Evolutionary conservation across 2,888 invertebrate species (phyloP).

Genomic region (Hirtodrosophila duncani): DNA sequence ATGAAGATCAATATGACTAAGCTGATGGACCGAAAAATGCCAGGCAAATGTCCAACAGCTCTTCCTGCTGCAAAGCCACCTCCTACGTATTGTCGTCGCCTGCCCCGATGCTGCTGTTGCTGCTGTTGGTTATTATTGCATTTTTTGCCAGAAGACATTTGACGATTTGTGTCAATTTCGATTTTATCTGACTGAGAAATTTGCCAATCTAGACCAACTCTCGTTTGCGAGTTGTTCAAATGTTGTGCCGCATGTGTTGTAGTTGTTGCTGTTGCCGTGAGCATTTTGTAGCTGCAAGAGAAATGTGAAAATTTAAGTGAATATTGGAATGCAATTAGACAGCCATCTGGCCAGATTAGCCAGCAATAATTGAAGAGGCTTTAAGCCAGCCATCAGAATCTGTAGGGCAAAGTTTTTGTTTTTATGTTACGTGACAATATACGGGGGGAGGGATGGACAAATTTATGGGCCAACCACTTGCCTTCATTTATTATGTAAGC

Average conservation of each 20-base stretch:
- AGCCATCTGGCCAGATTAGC: no score
- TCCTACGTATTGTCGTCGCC: neutral
- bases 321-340: no score
- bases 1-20: slow-evolving; percentile 54
- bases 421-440: no score
- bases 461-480: neutral
- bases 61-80: slow-evolving; percentile 14
- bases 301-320: neutral
- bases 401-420: no score
- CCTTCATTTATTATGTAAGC: slow-evolving; percentile 19
- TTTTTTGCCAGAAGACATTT: slow-evolving; percentile 52
- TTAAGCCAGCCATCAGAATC: no score
- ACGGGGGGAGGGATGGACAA: no score
- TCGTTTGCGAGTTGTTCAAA: slow-evolving; percentile 27
- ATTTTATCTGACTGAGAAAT: slow-evolving; percentile 24
- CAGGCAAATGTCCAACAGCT: slow-evolving; percentile 2
- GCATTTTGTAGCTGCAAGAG: slow-evolving; percentile 43
- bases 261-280: slow-evolving; percentile 23
- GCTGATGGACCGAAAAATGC: slow-evolving; percentile 47
- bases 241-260: slow-evolving; percentile 3
- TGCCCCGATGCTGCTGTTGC: slow-evolving; percentile 41
- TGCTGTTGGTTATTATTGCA: slow-evolving; percentile 51
- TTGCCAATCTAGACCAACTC: slow-evolving; percentile 24
- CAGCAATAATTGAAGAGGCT: no score
- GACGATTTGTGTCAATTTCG: slow-evolving; percentile 34